Conservation (phyloP, 1,140 invertebrate genomes). For the Diachasmimorpha longicaudata region DNA sequence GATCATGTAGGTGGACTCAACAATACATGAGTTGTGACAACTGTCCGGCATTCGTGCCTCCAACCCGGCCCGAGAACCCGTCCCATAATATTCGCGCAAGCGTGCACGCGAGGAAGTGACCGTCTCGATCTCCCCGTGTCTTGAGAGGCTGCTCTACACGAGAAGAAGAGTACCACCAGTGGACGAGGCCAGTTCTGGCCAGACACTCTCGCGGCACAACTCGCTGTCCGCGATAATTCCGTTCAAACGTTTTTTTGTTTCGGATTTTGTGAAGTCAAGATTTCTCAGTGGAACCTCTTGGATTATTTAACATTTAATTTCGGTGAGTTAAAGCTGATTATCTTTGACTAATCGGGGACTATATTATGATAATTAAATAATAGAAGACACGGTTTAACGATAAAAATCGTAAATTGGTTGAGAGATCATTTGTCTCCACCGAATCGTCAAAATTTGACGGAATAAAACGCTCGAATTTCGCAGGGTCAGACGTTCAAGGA, state of each 20-base stretch:
- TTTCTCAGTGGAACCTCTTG: background rate
- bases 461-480: no score
- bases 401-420: no score
- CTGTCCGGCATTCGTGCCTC: background rate
- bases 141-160: constrained; percentile 12
- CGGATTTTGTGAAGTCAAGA: background rate
- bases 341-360: no score
- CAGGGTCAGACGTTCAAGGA: no score
- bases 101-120: constrained; percentile 16
- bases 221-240: background rate
- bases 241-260: constrained; percentile 5
- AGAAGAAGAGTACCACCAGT: constrained; percentile 22
- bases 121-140: constrained; percentile 11
- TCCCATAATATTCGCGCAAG: background rate
- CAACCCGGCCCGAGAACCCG: no score
- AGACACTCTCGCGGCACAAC: constrained; percentile 23
- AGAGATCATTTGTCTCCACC: no score
- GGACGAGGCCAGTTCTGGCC: constrained; percentile 35
- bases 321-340: background rate
- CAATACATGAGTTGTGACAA: no score
- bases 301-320: background rate
- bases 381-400: no score
- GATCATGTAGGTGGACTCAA: background rate
- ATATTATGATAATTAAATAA: no score
- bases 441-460: no score